A percentile compares a stretch with the other conserved stretches of the same genome.
These are phyloP conservation scores for Bemisia tabaci DNA, from an alignment of 1,140 invertebrate species.

Conservation along the genomic window DNA sequence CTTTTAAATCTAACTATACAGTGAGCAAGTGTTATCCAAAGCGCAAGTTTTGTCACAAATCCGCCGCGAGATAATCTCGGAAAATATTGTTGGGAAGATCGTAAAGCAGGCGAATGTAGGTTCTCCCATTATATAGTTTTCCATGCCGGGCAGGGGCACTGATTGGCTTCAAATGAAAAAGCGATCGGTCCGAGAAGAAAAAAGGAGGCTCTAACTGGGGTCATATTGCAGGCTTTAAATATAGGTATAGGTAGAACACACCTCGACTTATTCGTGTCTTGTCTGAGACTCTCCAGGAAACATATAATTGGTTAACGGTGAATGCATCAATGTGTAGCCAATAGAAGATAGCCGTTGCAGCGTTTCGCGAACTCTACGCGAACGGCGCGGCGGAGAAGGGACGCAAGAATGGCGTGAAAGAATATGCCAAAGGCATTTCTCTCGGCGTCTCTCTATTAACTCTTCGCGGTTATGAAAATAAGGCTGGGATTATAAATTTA, in stretches of 20 bases:
- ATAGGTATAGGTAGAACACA: background rate
- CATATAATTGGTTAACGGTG: background rate
- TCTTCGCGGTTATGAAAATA: background rate
- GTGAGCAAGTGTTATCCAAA: too few species aligned
- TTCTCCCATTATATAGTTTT: background rate
- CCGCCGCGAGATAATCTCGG: background rate
- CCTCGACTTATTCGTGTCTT: background rate
- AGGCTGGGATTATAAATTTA: background rate
- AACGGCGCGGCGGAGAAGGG: background rate
- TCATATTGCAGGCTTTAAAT: background rate
- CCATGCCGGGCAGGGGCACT: background rate
- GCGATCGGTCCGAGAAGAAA: background rate
- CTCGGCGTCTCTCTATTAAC: background rate
- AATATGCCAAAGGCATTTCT: background rate
- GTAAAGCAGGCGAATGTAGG: background rate
- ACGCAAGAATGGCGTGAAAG: background rate
- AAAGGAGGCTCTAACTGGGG: background rate
- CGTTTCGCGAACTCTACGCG: background rate
- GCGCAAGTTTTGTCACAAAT: too few species aligned
- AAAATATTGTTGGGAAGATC: background rate
- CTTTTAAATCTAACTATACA: too few species aligned
- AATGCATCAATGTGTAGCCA: background rate
- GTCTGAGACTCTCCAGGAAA: background rate
- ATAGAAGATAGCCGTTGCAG: background rate
- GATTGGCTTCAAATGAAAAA: background rate